phyloP scores from a whole-genome alignment of 2,113 vertebrate genomes.

The Oreamnos americanus region DNA sequence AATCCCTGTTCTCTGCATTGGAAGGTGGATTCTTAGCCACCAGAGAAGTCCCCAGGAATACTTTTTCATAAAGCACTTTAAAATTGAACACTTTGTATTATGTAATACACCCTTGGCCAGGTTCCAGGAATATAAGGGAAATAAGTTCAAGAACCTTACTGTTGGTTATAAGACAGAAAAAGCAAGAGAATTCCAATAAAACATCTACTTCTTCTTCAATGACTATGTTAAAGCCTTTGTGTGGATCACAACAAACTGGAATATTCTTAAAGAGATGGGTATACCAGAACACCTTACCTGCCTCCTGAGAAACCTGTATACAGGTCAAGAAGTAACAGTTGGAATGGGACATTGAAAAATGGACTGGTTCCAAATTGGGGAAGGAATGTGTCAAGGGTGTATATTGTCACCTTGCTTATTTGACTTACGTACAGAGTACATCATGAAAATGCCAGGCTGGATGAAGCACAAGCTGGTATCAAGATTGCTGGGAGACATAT shows the following conservation, averaged over 20 bases:
- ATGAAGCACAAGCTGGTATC: neutral
- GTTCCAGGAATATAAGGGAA: neutral
- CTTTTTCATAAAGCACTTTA: conserved; percentile 18
- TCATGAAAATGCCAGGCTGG: neutral
- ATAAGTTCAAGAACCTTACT: neutral
- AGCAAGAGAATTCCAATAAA: neutral
- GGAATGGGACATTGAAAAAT: neutral
- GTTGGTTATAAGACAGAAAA: neutral
- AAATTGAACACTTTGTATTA: neutral
- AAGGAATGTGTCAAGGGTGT: neutral
- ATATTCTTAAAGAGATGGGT: neutral
- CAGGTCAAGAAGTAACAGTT: neutral
- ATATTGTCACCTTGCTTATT: neutral
- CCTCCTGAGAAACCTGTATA: neutral
- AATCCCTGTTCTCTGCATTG: neutral
- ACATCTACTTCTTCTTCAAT: neutral
- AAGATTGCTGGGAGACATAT: neutral
- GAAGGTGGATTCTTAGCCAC: neutral
- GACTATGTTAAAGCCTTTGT: neutral
- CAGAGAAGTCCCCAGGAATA: neutral
- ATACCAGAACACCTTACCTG: neutral
- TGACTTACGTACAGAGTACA: neutral
- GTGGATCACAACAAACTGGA: neutral
- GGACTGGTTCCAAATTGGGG: neutral
- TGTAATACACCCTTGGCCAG: neutral